Conservation (phyloP, 2,113 vertebrate genomes). For the Lophotis ruficrista region DNA sequence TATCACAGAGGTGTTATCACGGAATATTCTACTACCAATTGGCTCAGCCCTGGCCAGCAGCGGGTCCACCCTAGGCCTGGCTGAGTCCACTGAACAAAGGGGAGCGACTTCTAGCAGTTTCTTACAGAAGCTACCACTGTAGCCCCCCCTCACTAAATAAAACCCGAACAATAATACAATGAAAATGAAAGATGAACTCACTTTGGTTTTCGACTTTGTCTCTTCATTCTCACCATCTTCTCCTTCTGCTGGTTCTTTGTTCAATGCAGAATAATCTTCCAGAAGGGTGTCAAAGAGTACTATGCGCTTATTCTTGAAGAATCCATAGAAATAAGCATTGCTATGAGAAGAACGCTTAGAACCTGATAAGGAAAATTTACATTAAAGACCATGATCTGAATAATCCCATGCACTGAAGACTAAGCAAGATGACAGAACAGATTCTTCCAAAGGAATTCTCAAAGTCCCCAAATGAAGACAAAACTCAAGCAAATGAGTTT, state of each 20-base stretch:
- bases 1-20: too few relatives aligned
- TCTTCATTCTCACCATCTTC: conserved; percentile 78
- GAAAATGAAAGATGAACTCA: conserved; percentile 51
- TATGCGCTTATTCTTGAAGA: conserved; percentile 98
- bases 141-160: too few relatives aligned
- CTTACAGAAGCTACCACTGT: too few relatives aligned
- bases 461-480: neutral
- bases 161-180: neutral
- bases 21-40: too few relatives aligned
- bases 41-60: too few relatives aligned
- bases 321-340: conserved; percentile 99
- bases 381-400: neutral
- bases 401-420: neutral
- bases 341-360: conserved; percentile 98
- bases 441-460: neutral
- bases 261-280: conserved; percentile 92
- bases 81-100: too few relatives aligned
- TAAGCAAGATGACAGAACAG: neutral
- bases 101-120: too few relatives aligned
- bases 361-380: conserved; percentile 74
- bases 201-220: conserved; percentile 81
- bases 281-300: conserved; percentile 97
- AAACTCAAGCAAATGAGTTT: neutral
- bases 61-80: too few relatives aligned
- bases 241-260: conserved; percentile 80